Base-by-base conservation (phyloP, 2,113 vertebrate genomes). In the Pseudopipra pipra region DNA sequence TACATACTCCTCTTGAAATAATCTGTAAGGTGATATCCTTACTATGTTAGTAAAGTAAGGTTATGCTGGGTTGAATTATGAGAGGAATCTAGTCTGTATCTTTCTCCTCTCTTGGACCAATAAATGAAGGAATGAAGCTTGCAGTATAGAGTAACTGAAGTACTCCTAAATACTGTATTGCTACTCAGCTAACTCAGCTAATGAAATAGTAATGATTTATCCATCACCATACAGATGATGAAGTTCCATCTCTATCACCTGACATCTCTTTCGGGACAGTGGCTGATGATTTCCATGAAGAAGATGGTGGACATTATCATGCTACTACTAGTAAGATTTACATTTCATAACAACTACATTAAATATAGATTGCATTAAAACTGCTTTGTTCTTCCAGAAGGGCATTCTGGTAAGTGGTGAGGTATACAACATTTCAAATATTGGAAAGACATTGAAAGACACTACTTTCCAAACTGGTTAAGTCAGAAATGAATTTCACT, bases 321-420 rank as follows among this genome's bases (percentile, higher is more conserved):
- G 21, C 63, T 0, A 97, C 44, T 91, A 85, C 97, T 58, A 96
- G 96, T 97, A 97, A 97, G 96, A 76, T 74, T 79, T 77, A 51
- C 73, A 5, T 85, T 81, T 85, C 80, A 24, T 76, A 76, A 21
- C 91, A 76, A 41, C 9, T 72, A 37, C 23, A 9, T 83, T 9
- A 62, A 54, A 35, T 44, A 49, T 7, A 68, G 22, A 24, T 67
- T 62, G 47, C 27, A 44, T 68, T 90, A 77, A 89, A 91, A 41
- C 14, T 83, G 49, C 14, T 85, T 91, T 88, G 16, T 86, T 88
- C 47, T 84, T 93, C 52, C 71, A 94, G 52, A 35, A 56, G 25
- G 30, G 8, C 17, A 8, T 75, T 74, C 75, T 96, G 95, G 90
- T 96, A 96, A 96, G 79, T 95, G 27, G 19, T 58, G 31, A 91